A percentile compares a stretch with the other conserved stretches of the same genome.
These are phyloP conservation scores for Spheniscus humboldti DNA, from an alignment of 2,797 vertebrate genomes.

Conservation along the genomic window DNA sequence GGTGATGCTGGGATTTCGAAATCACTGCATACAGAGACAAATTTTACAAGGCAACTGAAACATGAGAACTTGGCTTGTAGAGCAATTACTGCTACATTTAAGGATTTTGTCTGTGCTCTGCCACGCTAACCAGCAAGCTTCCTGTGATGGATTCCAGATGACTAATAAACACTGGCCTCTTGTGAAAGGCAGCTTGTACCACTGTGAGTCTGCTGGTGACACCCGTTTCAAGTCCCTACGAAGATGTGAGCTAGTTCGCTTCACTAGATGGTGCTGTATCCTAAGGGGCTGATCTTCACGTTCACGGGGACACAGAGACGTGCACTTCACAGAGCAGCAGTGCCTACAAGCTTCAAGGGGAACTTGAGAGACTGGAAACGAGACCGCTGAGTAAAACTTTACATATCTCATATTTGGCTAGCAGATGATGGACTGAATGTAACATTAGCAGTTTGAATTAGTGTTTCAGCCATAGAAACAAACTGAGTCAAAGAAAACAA, in stretches of 20 bases:
- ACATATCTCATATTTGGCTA: background rate
- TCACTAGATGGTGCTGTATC: conserved; percentile 51
- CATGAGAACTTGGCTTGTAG: background rate
- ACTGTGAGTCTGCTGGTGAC: background rate
- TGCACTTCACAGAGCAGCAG: background rate
- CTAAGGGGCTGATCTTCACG: background rate
- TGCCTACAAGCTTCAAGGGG: background rate
- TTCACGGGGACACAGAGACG: background rate
- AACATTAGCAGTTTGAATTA: background rate
- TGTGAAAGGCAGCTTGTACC: background rate
- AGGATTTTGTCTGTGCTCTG: background rate
- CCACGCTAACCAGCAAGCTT: background rate
- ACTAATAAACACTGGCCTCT: background rate
- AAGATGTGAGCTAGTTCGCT: background rate
- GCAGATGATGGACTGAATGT: background rate
- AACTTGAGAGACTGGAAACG: background rate
- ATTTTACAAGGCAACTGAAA: conserved; percentile 4
- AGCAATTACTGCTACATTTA: background rate
- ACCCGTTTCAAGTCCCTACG: background rate
- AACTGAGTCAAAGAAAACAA: background rate
- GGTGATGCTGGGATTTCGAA: background rate
- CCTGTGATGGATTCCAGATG: background rate
- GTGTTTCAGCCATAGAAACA: background rate
- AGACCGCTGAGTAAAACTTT: background rate
- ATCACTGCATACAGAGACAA: background rate